These are phyloP conservation scores for Ranitomeya imitator DNA, from an alignment of 2,113 vertebrate species.

Conservation along the genomic window DNA sequence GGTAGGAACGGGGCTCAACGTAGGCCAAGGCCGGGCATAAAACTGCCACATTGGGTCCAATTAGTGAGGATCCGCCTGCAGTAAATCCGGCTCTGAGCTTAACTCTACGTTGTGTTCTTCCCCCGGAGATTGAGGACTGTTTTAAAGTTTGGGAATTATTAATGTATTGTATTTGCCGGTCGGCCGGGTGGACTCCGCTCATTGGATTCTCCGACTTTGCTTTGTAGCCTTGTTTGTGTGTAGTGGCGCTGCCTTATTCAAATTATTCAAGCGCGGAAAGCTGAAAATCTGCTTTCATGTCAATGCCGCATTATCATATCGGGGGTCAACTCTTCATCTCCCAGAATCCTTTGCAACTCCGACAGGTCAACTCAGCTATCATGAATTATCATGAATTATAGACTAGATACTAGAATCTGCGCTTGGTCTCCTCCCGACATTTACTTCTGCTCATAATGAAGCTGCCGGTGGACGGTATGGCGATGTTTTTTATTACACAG, in stretches of 20 bases:
- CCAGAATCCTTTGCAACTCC: conserved; percentile 27
- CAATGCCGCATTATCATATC: not conserved
- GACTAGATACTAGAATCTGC: not conserved
- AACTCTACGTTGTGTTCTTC: not conserved
- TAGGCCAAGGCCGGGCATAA: not conserved
- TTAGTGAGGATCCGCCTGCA: not conserved
- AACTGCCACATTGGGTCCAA: not conserved
- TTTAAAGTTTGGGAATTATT: not conserved
- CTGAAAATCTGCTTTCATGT: not conserved
- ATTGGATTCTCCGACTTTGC: too few relatives aligned
- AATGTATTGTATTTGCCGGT: not conserved
- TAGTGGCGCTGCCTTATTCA: conserved; percentile 1
- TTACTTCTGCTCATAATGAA: not conserved
- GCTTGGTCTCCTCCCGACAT: not conserved
- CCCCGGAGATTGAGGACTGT: not conserved
- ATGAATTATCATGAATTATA: conserved; percentile 37
- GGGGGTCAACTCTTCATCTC: not conserved
- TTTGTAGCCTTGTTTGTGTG: not conserved
- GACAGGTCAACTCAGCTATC: conserved; percentile 1
- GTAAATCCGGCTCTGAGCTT: not conserved
- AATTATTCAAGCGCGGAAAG: not conserved
- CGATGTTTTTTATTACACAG: not conserved
- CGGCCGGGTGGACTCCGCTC: not conserved
- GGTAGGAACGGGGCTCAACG: not conserved
- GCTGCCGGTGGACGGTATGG: not conserved